Evolutionary conservation across 2,113 vertebrate species (phyloP).

Genomic region (Choloepus hoffmanni): DNA sequence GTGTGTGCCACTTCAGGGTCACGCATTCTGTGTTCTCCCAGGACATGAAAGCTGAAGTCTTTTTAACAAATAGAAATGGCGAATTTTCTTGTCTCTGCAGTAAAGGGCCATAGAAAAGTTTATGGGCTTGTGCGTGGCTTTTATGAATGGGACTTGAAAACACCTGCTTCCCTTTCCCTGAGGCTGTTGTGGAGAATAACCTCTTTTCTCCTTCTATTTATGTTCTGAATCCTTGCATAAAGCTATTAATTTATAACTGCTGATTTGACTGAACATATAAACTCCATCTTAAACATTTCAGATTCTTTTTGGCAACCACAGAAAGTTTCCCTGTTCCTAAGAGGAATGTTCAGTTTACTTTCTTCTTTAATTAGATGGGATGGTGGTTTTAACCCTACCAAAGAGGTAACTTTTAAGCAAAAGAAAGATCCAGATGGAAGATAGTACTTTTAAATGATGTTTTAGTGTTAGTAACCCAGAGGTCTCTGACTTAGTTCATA

Average conservation of each 20-base stretch:
- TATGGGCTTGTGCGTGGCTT: slow-evolving; percentile 42
- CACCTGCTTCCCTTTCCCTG: slow-evolving; percentile 54
- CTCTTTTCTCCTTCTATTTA: slow-evolving; percentile 45
- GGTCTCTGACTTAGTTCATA: background rate
- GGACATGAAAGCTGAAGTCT: background rate
- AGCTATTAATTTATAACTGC: slow-evolving; percentile 64
- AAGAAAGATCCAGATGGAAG: slow-evolving; percentile 58
- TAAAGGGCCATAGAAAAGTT: slow-evolving; percentile 42
- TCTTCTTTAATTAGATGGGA: slow-evolving; percentile 64
- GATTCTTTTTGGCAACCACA: slow-evolving; percentile 45
- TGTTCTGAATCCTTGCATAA: slow-evolving; percentile 51
- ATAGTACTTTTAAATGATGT: background rate
- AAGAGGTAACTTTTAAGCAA: slow-evolving; percentile 56
- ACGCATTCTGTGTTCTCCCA: slow-evolving; percentile 48
- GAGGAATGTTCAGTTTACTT: slow-evolving; percentile 54
- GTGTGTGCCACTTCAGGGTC: background rate
- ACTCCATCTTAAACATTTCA: slow-evolving; percentile 64
- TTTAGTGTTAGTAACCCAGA: slow-evolving; percentile 31
- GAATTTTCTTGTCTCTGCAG: background rate
- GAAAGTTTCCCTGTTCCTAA: slow-evolving; percentile 44
- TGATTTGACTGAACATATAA: slow-evolving; percentile 66
- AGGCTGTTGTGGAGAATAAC: slow-evolving; percentile 57
- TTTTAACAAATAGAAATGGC: slow-evolving; percentile 47
- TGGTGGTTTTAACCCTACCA: slow-evolving; percentile 57
- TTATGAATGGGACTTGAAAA: slow-evolving; percentile 70